Conservation (phyloP, 2,113 vertebrate species). For the Microtus montanus region DNA sequence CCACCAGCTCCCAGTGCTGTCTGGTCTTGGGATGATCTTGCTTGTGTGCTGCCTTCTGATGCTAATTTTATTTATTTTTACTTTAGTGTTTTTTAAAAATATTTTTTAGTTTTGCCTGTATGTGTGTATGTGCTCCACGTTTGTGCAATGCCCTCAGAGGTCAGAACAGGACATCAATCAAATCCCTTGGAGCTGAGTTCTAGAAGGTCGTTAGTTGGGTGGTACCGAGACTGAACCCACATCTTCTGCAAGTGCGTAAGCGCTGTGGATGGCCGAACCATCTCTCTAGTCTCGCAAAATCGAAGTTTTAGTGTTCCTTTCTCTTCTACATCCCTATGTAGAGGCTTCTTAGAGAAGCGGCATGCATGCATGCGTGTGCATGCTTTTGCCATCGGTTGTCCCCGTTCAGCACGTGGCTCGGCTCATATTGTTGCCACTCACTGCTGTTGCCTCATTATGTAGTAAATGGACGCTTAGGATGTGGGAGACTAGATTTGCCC, state of each 20-base stretch:
- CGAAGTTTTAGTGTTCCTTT: neutral
- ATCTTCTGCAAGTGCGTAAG: neutral
- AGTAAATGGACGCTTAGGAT: neutral
- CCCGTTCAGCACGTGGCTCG: neutral
- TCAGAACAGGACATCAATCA: neutral
- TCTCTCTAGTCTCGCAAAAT: neutral
- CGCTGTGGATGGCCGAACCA: neutral
- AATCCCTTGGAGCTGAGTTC: neutral
- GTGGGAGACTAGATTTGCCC: too few relatives aligned
- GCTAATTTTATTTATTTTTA: neutral
- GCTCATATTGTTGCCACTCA: rapidly evolving
- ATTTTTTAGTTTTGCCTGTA: neutral
- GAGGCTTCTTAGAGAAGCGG: neutral
- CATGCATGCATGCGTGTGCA: rapidly evolving
- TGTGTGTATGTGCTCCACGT: neutral
- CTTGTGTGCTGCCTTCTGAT: neutral
- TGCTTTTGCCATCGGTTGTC: neutral
- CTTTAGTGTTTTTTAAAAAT: neutral
- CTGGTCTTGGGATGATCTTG: neutral
- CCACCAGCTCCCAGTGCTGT: rapidly evolving
- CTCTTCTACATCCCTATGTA: neutral
- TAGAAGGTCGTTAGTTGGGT: neutral
- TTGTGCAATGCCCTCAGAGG: neutral
- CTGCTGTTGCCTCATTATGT: neutral
- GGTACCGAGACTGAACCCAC: neutral